phyloP scores from a whole-genome alignment of 2,113 vertebrate species.

The Morone saxatilis region DNA sequence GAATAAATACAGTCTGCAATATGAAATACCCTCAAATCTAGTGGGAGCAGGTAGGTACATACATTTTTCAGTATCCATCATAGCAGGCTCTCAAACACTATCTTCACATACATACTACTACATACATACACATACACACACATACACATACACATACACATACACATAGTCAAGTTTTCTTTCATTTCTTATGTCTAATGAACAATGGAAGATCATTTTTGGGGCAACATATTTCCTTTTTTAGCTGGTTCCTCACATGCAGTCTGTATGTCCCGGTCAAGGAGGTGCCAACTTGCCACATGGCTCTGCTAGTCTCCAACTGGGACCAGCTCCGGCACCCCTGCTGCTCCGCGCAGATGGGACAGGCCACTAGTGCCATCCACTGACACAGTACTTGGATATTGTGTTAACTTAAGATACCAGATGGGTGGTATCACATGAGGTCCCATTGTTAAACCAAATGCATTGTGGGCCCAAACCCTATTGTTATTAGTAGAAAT shows the following conservation, averaged over 20 bases:
- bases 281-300: constrained; percentile 54
- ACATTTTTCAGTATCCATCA: background rate
- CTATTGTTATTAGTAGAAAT: background rate
- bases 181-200: background rate
- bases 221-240: background rate
- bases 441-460: constrained; percentile 6
- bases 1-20: background rate
- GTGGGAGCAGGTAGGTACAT: background rate
- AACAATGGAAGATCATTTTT: background rate
- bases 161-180: background rate
- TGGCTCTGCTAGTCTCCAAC: constrained; percentile 56
- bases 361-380: constrained; percentile 28
- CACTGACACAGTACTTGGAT: constrained; percentile 21
- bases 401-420: constrained; percentile 27
- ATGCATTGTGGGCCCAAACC: background rate
- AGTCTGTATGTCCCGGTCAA: constrained; percentile 37
- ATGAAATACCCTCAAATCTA: background rate
- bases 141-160: too few relatives aligned
- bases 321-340: constrained; percentile 48
- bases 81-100: too few relatives aligned
- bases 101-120: too few relatives aligned
- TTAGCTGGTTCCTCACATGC: background rate
- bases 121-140: too few relatives aligned
- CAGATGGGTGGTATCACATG: background rate
- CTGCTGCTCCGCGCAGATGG: constrained; percentile 73